These are phyloP conservation scores for Thecophora atra DNA, from an alignment of 2,888 invertebrate species.

Conservation along the genomic window DNA sequence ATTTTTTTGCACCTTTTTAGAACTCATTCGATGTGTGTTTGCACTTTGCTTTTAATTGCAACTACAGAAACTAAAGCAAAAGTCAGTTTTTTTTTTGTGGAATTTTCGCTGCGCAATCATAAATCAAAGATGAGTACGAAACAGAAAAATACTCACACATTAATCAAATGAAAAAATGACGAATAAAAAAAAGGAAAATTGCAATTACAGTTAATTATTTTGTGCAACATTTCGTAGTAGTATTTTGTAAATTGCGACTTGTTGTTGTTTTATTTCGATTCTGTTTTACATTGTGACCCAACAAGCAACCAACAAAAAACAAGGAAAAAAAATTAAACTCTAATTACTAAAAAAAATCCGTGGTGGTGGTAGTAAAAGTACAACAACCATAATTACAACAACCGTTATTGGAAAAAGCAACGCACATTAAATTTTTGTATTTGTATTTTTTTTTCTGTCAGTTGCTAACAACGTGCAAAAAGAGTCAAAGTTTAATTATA, in stretches of 20 bases:
- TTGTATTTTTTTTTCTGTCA: no score
- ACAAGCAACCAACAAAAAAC: neutral
- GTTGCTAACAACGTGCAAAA: neutral
- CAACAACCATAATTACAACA: neutral
- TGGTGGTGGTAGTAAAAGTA: neutral
- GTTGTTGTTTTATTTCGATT: neutral
- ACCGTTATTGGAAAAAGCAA: neutral
- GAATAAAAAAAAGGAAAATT: neutral
- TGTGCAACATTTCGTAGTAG: conserved; percentile 5
- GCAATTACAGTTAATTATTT: conserved; percentile 3
- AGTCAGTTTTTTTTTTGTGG: neutral
- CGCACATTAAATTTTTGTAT: no score
- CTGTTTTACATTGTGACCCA: neutral
- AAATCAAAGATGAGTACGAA: conserved; percentile 15
- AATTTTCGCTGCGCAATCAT: conserved; percentile 23
- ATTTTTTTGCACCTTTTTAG: neutral
- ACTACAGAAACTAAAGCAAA: conserved; percentile 19
- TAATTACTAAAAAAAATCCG: conserved; percentile 8
- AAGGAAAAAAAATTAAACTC: neutral
- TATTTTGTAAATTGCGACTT: neutral
- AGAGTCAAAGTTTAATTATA: conserved; percentile 1
- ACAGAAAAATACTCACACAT: neutral
- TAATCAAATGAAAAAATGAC: neutral
- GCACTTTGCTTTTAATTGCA: neutral
- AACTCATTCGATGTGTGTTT: neutral